Evolutionary conservation across 2,888 invertebrate species (phyloP), one percentile per base, ranked within the genome.

Genomic region (Pseudeuparius sepicola): DNA sequence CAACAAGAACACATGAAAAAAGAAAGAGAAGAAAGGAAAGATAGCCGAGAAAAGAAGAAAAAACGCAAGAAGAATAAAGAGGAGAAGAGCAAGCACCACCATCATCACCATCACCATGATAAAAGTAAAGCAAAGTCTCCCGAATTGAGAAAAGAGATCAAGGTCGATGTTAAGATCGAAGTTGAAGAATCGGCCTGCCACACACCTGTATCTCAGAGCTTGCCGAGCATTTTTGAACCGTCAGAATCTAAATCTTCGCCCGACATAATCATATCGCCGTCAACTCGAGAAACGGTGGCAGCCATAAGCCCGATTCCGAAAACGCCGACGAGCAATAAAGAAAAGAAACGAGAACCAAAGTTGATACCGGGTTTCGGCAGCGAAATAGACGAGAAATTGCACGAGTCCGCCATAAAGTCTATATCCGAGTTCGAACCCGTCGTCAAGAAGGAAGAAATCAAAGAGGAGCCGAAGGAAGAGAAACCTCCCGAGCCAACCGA

Each of bases 11-110:
- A 41, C 14, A 6, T 28, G n/a, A 51, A 52, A 52, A 54, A 60
- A 49, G 49, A 49, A 5, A 49, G 45, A 30, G 53, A 68, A 51
- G 69, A 65, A 47, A 54, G 68, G 49, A 66, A 71, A 60, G 73
- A 81, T 44, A 66, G 66, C 32, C 81, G 78, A 54, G 84, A 85
- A 48, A 84, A 80, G 61, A 85, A 82, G 60, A 87, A 87, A 63
- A 87, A 86, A 58, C 77, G 84, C 49, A 87, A 86, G 58, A 82
- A 79, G 54, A 83, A 75, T 34, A 83, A 78, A 56, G 86, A 86
- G 50, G 85, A 85, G 41, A 72, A 75, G 43, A 74, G 76, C 44
- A 74, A 70, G 51, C 73, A 79, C 41, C 73, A 76, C 51, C 74
- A 77, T 49, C 76, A 80, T 53, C 75, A 75, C 53, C 73, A 73